Base-by-base conservation (phyloP, 2,113 vertebrate genomes). In the Oreochromis spilurus region DNA sequence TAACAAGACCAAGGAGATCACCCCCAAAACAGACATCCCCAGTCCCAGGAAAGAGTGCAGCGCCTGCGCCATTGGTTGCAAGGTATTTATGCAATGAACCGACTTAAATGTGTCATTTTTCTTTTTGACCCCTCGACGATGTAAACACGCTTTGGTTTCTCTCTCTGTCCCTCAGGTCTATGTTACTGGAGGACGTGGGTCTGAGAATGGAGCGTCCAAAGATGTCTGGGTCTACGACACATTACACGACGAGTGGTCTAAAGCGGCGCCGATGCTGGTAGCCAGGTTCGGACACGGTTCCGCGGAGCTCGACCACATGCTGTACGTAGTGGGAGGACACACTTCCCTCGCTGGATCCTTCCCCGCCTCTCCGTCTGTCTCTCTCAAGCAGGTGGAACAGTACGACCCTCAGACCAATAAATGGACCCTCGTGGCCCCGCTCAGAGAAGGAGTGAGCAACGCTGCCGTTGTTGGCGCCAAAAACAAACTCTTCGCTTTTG, bases 201-300 rank as follows among this genome's bases (percentile, higher is more conserved):
- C 97, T 34, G 97, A 97, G 84, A 97, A 97, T 2, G 97, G 97
- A 1, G 96, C 97, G 31, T 97, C 97, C 17, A 97, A 97, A 89
- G 97, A 97, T 11, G 97, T 97, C 40, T 97, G 97, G 97, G 96
- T 97, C 16, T 97, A 97, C 3, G 97, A 97, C 93, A 97, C 97
- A 0, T 89, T 97, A 40, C 97, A 97, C 2, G 97, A 97, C 3
- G 97, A 97, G 90, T 97, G 97, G 97, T 96, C 96, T 79, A 97
- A 97, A 91, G 97, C 97, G 0, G 95, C 97, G 0, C 96, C 95
- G 1, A 97, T 97, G 97, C 52, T 97, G 75, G 97, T 97, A 0
- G 97, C 97, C 7, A 86, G 97, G 43, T 97, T 97, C 7, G 97
- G 97, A 26, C 97, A 97, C 1, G 97, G 97, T 5, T 96, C 97